A percentile compares a stretch with the other conserved stretches of the same genome.
phyloP scores from a whole-genome alignment of 2,113 vertebrate species.

The Bombycilla garrulus region DNA sequence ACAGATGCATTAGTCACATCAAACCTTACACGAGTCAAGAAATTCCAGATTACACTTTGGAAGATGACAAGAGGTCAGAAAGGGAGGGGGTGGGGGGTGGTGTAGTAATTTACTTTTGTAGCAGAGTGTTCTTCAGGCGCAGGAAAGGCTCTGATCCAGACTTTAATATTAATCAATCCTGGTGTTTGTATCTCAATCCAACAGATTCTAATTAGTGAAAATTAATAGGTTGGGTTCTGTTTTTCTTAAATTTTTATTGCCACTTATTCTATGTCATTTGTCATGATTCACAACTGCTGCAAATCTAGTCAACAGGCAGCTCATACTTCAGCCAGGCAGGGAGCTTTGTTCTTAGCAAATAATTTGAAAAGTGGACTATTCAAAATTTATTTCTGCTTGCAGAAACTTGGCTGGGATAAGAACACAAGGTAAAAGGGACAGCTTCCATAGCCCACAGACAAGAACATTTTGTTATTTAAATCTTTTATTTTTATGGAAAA shows the following conservation, averaged over 20 bases:
- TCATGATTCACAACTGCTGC: background rate
- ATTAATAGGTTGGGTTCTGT: background rate
- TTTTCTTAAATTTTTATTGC: background rate
- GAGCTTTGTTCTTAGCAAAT: background rate
- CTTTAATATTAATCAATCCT: background rate
- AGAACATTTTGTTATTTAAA: background rate
- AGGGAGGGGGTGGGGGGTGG: fast-evolving
- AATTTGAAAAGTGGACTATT: background rate
- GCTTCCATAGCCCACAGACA: background rate
- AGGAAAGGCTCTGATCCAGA: background rate
- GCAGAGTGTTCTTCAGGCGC: background rate
- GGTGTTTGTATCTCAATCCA: background rate
- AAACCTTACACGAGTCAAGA: background rate
- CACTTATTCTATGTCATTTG: background rate
- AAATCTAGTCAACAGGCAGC: background rate
- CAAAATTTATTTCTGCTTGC: background rate
- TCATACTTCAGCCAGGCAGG: background rate
- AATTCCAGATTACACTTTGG: background rate
- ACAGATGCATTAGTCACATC: background rate
- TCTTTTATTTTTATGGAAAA: background rate
- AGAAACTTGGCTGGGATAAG: background rate
- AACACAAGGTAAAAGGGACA: background rate
- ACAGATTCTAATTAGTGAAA: background rate
- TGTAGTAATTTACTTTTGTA: background rate
- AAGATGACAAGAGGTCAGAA: background rate